These are phyloP conservation scores for Drosophila athabasca DNA, from an alignment of 1,140 invertebrate genomes.

Conservation along the genomic window DNA sequence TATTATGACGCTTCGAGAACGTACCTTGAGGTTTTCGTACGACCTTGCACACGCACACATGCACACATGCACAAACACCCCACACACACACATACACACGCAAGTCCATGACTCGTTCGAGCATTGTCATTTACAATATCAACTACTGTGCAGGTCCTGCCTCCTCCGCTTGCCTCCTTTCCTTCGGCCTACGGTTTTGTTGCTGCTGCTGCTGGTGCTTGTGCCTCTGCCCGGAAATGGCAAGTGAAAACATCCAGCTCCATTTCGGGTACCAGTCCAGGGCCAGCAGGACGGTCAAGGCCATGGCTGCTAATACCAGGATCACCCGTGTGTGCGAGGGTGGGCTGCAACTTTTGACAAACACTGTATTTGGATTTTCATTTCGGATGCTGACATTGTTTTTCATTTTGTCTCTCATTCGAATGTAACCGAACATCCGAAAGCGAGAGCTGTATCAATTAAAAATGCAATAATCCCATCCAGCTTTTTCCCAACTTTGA, in stretches of 20 bases:
- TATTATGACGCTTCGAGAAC: too few species aligned
- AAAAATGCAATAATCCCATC: too few species aligned
- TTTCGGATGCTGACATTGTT: too few species aligned
- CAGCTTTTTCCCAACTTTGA: too few species aligned
- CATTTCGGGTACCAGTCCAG: constrained; percentile 41
- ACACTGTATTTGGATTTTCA: too few species aligned
- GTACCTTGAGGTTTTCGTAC: too few species aligned
- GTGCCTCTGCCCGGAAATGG: constrained; percentile 56
- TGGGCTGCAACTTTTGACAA: too few species aligned
- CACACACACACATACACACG: not conserved
- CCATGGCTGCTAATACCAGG: constrained; percentile 24
- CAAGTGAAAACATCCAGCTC: constrained; percentile 66
- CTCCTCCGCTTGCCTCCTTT: not conserved
- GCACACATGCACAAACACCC: not conserved
- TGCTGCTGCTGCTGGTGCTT: constrained; percentile 4
- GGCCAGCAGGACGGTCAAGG: constrained; percentile 13
- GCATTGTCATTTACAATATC: too few species aligned
- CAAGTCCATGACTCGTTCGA: not conserved
- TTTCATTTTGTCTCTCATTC: too few species aligned
- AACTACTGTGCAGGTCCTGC: too few species aligned
- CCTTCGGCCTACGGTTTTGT: not conserved
- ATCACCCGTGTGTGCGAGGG: not conserved
- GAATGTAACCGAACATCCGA: too few species aligned
- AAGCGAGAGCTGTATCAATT: too few species aligned
- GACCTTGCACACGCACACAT: not conserved